Base-by-base conservation (phyloP, 2,888 invertebrate species). In the Diachrysia chrysitis region DNA sequence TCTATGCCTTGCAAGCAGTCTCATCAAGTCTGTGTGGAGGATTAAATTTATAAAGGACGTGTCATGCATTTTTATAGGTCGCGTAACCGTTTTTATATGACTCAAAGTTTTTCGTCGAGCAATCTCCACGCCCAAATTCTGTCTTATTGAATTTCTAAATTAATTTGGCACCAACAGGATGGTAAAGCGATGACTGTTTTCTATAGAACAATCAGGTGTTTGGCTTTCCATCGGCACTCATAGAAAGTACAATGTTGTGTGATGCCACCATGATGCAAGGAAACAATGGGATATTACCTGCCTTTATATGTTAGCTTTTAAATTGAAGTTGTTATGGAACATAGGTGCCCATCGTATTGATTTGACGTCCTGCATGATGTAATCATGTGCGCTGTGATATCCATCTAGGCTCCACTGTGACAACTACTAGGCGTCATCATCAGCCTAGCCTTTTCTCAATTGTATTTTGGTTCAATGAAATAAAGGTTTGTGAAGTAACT, bases 161-260 rank as follows among this genome's bases (percentile, higher is more conserved):
- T 64, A 62, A 78, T 78, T 74, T 65, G 59, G 63, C 69, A 58
- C 60, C 46, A 46, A 60, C 37, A 35, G 32, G 60, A 17, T 35
- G 9, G 63, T 37, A 60, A 65, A 73, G 58, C 61, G 73, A 68
- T 76, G 65, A 60, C 64, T 73, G 64, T 82, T 81, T 71, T 75
- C 73, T 73, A 69, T 61, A 57, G 66, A 76, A 78, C 83, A 81
- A 78, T 82, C 73, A 73, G 73, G 85, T 75, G 76, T 76, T 70
- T 63, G 71, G 69, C 84, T 86, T 83, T 84, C 83, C 68, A 83
- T 78, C 61, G 73, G 61, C 55, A 63, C 53, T 63, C 71, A 73
- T 78, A 74, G 73, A 79, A 83, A 79, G 82, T 78, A 76, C 63
- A 81, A 65, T 71, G 64, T 71, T 70, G 64, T 71, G 58, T 65